Conservation (phyloP, 1,140 invertebrate genomes). For the Tribolium madens region DNA sequence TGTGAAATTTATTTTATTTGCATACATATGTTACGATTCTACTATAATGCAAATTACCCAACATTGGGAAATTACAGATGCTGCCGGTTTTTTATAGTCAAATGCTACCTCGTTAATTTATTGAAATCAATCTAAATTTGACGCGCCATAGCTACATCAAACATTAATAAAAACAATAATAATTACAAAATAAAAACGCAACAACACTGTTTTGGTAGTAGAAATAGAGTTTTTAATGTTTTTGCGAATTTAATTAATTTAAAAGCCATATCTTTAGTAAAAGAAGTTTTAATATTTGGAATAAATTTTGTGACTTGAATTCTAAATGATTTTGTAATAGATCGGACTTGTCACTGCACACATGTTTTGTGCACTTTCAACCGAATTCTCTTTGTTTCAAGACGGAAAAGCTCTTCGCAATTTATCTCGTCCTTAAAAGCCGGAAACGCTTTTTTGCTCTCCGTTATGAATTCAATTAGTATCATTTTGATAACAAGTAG, state of each 20-base stretch:
- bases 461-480: neutral
- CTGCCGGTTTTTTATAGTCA: neutral
- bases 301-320: too few relatives aligned
- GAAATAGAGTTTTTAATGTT: too few relatives aligned
- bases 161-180: neutral
- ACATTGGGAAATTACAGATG: slow-evolving; percentile 21
- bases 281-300: too few relatives aligned
- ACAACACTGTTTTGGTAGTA: neutral
- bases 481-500: neutral
- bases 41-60: slow-evolving; percentile 16
- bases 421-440: neutral
- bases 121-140: slow-evolving; percentile 30
- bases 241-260: too few relatives aligned
- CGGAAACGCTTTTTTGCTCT: neutral
- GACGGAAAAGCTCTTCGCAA: neutral
- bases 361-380: too few relatives aligned
- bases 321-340: too few relatives aligned
- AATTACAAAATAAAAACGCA: neutral
- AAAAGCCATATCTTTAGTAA: too few relatives aligned
- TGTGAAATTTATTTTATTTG: slow-evolving; percentile 31
- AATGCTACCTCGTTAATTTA: neutral
- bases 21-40: slow-evolving; percentile 26
- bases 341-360: too few relatives aligned
- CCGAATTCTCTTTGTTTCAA: too few relatives aligned
- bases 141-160: neutral